phyloP scores from a whole-genome alignment of 2,888 invertebrate genomes.

The Willowsia nigromaculata region DNA sequence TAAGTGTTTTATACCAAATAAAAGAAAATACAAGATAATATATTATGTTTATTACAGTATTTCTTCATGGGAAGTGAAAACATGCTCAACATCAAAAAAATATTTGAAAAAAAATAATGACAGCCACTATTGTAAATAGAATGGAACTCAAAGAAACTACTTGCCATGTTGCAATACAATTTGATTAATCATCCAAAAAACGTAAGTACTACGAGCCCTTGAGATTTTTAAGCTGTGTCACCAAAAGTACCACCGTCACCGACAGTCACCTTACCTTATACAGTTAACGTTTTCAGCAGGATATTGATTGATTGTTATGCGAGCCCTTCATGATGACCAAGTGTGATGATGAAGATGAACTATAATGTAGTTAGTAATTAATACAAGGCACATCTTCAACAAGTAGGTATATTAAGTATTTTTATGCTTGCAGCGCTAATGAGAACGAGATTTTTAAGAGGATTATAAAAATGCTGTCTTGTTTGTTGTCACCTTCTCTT shows the following conservation, averaged over 20 bases:
- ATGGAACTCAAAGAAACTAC: neutral
- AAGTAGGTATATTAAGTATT: no score
- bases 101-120: neutral
- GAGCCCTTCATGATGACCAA: neutral
- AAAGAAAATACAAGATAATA: neutral
- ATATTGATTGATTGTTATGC: slow-evolving; percentile 17
- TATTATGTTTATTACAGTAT: no score
- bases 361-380: neutral
- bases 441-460: neutral
- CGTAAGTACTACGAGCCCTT: neutral
- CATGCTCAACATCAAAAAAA: neutral
- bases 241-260: neutral
- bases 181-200: neutral
- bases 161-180: neutral
- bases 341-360: neutral
- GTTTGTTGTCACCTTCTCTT: slow-evolving; percentile 15
- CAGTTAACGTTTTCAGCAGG: neutral
- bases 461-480: neutral
- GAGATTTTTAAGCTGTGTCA: neutral
- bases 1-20: neutral
- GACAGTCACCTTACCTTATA: neutral
- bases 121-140: neutral
- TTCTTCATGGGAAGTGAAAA: neutral
- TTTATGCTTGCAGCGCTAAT: neutral
- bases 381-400: neutral